Evolutionary conservation across 2,113 vertebrate species (phyloP).

Genomic region (Rhynchopsitta pachyrhyncha): DNA sequence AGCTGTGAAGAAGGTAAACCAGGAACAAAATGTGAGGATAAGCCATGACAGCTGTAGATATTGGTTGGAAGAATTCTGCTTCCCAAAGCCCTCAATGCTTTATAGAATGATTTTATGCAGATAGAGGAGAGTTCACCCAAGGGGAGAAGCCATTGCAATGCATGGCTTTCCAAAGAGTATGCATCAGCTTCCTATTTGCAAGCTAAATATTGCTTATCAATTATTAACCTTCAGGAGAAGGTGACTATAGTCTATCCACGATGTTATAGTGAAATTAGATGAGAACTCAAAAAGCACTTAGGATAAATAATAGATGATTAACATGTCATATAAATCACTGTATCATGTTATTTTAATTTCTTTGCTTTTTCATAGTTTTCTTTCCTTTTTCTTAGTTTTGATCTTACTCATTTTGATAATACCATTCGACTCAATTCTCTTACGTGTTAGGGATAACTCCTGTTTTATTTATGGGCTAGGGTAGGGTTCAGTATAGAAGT

Average conservation of each 20-base stretch:
- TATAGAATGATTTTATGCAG: background rate
- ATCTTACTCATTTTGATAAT: background rate
- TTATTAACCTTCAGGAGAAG: slow-evolving; percentile 61
- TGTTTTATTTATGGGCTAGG: slow-evolving; percentile 16
- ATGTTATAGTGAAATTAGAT: slow-evolving; percentile 39
- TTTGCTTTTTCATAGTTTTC: slow-evolving; percentile 36
- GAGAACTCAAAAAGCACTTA: slow-evolving; percentile 57
- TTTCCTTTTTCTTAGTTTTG: background rate
- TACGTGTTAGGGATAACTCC: background rate
- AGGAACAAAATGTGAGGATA: background rate
- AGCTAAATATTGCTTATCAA: slow-evolving; percentile 57
- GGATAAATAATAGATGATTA: slow-evolving; percentile 67
- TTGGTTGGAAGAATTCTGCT: background rate
- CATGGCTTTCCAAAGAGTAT: background rate
- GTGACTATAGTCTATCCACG: slow-evolving; percentile 52
- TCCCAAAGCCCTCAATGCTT: background rate
- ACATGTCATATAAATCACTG: slow-evolving; percentile 44
- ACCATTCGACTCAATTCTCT: background rate
- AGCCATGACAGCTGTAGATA: background rate
- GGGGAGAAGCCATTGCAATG: background rate
- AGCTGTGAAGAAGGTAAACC: background rate
- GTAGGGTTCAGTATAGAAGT: background rate
- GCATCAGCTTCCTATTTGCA: slow-evolving; percentile 23
- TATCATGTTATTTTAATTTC: slow-evolving; percentile 63
- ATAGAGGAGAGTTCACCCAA: slow-evolving; percentile 20